phyloP scores from a whole-genome alignment of 2,888 invertebrate genomes.

The Acanthococcus lagerstroemiae region DNA sequence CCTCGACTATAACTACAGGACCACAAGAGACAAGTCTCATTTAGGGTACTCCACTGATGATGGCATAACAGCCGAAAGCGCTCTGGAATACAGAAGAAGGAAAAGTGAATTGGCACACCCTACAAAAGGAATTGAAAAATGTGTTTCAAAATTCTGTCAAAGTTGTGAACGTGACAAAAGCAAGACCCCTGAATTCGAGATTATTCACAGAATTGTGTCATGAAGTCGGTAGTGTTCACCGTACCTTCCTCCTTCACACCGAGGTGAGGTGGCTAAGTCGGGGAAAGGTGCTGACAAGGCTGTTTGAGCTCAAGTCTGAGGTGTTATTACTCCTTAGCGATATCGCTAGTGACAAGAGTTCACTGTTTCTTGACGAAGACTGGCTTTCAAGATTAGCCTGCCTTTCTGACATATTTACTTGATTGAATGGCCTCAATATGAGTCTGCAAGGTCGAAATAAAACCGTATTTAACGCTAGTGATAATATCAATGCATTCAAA shows the following conservation, averaged over 20 bases:
- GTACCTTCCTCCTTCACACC: neutral
- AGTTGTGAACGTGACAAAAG: constrained; percentile 11
- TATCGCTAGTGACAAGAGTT: neutral
- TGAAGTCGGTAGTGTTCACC: neutral
- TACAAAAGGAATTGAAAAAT: no score
- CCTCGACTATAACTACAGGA: no score
- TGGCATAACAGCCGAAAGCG: no score
- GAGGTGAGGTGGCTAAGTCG: neutral
- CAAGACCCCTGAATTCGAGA: constrained; percentile 15
- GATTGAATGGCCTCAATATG: constrained; percentile 24
- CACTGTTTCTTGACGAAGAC: constrained; percentile 18
- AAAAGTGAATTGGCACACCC: no score
- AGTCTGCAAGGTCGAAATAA: constrained; percentile 24
- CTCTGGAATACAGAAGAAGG: no score
- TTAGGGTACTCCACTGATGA: no score
- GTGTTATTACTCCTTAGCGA: constrained; percentile 4
- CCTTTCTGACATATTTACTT: constrained; percentile 21
- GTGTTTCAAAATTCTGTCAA: constrained; percentile 17
- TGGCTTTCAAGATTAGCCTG: constrained; percentile 16
- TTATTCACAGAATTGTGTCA: neutral
- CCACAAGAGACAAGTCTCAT: no score
- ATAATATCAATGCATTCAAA: constrained; percentile 19
- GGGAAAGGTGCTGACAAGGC: neutral
- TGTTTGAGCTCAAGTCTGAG: neutral
- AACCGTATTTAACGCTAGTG: constrained; percentile 15